Conservation (phyloP, 2,888 invertebrate genomes). For the Perizoma affinitatum region DNA sequence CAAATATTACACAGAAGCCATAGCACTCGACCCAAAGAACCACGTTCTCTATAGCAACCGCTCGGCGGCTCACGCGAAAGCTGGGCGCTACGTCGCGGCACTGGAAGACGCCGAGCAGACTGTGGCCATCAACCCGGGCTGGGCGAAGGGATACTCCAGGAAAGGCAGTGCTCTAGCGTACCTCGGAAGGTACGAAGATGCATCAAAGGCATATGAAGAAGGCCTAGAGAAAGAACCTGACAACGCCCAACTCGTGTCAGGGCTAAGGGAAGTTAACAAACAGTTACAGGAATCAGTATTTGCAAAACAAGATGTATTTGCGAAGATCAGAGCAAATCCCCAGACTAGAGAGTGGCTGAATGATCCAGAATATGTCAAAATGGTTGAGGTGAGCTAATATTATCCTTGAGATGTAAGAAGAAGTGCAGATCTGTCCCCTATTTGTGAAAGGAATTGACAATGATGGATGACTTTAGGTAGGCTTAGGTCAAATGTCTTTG, state of each 20-base stretch:
- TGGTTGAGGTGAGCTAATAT: constrained; percentile 74
- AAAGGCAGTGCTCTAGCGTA: constrained; percentile 94
- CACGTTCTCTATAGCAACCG: constrained; percentile 96
- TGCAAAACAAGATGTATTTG: constrained; percentile 68
- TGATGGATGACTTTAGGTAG: too few species aligned
- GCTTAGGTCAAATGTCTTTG: too few species aligned
- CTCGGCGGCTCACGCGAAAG: constrained; percentile 95
- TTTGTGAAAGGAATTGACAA: too few species aligned
- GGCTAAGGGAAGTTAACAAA: constrained; percentile 85
- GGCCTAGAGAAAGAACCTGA: constrained; percentile 88
- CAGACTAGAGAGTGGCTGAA: constrained; percentile 88
- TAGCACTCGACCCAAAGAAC: constrained; percentile 90
- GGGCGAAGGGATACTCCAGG: constrained; percentile 95
- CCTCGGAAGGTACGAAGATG: constrained; percentile 89
- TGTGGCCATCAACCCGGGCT: constrained; percentile 90
- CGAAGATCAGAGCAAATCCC: constrained; percentile 87
- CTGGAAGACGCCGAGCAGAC: constrained; percentile 94
- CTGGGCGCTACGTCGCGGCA: constrained; percentile 88
- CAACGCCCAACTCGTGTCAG: constrained; percentile 88
- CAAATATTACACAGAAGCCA: constrained; percentile 91
- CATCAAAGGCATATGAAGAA: constrained; percentile 89
- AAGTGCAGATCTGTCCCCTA: too few species aligned
- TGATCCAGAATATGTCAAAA: constrained; percentile 89
- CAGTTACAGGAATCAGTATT: constrained; percentile 52
- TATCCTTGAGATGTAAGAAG: too few species aligned